Evolutionary conservation across 2,113 vertebrate genomes (phyloP).

Genomic region (Brevimyrus niger): DNA sequence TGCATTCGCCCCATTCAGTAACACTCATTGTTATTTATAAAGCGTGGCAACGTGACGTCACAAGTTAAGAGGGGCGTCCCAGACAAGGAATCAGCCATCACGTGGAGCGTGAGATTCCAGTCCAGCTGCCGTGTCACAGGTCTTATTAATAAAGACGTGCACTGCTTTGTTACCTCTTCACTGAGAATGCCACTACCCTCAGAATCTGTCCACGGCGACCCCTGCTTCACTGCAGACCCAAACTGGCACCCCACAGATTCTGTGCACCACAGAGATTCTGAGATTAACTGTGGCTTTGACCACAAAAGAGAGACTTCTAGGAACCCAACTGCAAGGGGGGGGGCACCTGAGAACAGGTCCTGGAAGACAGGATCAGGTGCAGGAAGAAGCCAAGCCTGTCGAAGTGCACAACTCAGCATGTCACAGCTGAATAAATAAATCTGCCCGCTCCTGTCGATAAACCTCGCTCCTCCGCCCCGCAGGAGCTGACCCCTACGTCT

Average conservation of each 20-base stretch:
- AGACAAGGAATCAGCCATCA: neutral
- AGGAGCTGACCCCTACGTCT: slow-evolving; percentile 9
- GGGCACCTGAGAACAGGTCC: neutral
- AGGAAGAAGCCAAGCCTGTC: neutral
- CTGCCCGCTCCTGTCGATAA: neutral
- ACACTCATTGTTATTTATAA: neutral
- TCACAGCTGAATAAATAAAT: neutral
- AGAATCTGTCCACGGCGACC: neutral
- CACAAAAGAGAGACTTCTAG: neutral
- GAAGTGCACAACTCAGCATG: neutral
- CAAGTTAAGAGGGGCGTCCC: neutral
- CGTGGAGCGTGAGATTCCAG: neutral
- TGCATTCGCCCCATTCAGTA: neutral
- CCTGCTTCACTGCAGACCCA: neutral
- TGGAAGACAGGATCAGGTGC: neutral
- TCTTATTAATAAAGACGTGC: neutral
- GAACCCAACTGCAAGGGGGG: neutral
- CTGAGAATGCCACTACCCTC: neutral
- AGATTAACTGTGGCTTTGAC: neutral
- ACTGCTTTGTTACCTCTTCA: too few species aligned
- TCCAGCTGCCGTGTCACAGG: neutral
- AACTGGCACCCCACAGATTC: neutral
- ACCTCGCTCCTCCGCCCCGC: neutral
- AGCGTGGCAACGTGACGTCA: neutral
- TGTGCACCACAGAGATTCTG: neutral